phyloP scores from a whole-genome alignment of 2,888 invertebrate genomes.

The Apodemia duryi region DNA sequence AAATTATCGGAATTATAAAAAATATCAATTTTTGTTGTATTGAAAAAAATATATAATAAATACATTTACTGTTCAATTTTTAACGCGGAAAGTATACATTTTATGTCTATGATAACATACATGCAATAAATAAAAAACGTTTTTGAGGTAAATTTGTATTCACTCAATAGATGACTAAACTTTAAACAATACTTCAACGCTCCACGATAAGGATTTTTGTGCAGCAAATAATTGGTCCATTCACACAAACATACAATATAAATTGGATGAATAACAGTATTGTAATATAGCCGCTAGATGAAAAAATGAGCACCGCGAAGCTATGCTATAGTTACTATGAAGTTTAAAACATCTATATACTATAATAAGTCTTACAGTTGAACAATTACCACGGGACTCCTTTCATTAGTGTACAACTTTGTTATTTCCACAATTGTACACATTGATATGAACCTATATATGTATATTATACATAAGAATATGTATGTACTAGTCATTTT shows the following conservation, averaged over 20 bases:
- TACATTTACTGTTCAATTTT: not conserved
- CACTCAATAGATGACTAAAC: constrained; percentile 18
- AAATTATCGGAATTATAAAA: no score
- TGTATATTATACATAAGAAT: no score
- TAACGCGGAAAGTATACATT: no score
- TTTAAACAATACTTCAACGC: constrained; percentile 12
- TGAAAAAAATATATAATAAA: no score
- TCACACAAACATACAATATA: not conserved
- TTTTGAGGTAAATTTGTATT: constrained; percentile 25
- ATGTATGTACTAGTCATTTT: no score
- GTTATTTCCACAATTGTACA: not conserved
- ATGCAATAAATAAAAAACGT: constrained; percentile 17
- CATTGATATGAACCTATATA: no score
- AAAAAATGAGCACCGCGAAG: no score
- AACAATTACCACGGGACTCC: no score
- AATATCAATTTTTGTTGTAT: no score
- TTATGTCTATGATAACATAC: no score
- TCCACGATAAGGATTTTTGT: constrained; percentile 8
- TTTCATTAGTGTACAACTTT: no score
- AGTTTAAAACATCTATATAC: not conserved
- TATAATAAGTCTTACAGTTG: not conserved
- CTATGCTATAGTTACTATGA: not conserved
- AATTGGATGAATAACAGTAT: not conserved
- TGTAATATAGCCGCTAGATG: not conserved
- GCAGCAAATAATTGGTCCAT: not conserved